A percentile compares a stretch with the other conserved stretches of the same genome.
These are phyloP conservation scores for Cygnus buccinator DNA, from an alignment of 2,113 vertebrate genomes.

Conservation along the genomic window DNA sequence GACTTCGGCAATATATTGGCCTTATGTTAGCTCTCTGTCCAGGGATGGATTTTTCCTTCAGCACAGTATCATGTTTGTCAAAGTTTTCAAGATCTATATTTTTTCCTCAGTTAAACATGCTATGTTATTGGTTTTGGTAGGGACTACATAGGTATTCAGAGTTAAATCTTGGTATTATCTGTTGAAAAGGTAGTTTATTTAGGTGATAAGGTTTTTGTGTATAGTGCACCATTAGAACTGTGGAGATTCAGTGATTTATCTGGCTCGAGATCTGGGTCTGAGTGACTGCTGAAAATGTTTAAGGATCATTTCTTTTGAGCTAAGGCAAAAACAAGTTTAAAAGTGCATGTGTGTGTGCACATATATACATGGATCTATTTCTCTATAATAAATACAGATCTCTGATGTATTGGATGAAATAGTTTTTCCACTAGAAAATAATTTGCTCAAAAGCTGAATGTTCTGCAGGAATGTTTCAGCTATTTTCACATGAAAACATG, in stretches of 20 bases:
- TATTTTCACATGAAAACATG: background rate
- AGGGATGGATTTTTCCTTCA: background rate
- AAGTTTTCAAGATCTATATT: background rate
- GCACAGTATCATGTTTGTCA: background rate
- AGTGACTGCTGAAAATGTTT: background rate
- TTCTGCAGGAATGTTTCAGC: background rate
- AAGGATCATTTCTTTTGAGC: background rate
- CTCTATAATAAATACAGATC: background rate
- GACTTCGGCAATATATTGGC: background rate
- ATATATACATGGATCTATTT: background rate
- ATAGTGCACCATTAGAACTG: background rate
- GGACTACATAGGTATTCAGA: background rate
- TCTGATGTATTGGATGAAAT: background rate
- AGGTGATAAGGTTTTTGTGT: background rate
- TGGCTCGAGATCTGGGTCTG: background rate
- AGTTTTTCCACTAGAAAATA: background rate
- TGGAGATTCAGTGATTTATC: background rate
- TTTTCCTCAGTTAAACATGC: background rate
- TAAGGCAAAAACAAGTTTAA: background rate
- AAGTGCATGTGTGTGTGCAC: background rate
- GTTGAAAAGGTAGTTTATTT: background rate
- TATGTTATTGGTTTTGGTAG: background rate
- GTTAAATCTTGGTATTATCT: background rate
- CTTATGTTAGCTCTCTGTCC: background rate
- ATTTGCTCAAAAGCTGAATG: background rate